These are phyloP conservation scores for Notarius quadriscutis DNA, from an alignment of 2,113 vertebrate genomes.

Conservation along the genomic window DNA sequence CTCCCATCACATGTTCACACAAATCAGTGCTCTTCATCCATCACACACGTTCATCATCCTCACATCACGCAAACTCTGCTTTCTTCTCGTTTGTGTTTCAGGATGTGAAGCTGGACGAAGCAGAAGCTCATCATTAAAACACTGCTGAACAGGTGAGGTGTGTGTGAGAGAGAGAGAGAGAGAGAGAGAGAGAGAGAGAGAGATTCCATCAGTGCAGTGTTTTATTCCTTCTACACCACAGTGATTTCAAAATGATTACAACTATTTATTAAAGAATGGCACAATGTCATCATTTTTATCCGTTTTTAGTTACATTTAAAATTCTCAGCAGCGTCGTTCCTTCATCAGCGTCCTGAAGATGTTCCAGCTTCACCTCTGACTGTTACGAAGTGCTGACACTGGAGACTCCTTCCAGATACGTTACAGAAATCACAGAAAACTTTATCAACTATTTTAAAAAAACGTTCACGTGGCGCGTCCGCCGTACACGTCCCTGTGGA, in stretches of 20 bases:
- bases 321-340: neutral
- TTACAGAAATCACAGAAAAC: neutral
- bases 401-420: neutral
- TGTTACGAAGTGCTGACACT: neutral
- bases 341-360: neutral
- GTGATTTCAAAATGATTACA: neutral
- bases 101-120: constrained; percentile 46
- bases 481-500: neutral
- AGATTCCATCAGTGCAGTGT: neutral
- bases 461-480: neutral
- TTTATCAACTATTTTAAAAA: neutral
- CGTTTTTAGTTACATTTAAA: neutral
- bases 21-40: neutral
- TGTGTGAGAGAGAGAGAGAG: constrained; percentile 23
- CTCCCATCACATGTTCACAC: neutral
- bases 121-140: constrained; percentile 22
- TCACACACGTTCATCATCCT: neutral
- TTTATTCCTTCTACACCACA: neutral
- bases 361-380: neutral
- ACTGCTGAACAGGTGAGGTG: constrained; percentile 46
- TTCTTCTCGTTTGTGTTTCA: constrained; percentile 28
- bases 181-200: too few relatives aligned
- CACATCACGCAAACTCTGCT: neutral
- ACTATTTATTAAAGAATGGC: too few relatives aligned
- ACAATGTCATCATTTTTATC: neutral